Conservation (phyloP, 2,113 vertebrate species). For the Daboia siamensis region DNA sequence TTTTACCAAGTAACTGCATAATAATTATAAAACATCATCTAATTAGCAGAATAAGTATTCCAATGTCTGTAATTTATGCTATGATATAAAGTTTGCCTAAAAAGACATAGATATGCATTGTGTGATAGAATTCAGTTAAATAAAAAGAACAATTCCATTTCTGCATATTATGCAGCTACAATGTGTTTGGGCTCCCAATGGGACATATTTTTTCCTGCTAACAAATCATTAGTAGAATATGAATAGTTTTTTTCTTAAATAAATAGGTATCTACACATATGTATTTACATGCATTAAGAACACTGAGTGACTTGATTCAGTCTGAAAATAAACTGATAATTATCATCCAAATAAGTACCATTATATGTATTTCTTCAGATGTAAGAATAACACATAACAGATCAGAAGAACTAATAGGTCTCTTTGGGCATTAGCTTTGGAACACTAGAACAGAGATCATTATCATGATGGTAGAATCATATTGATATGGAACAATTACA, state of each 20-base stretch:
- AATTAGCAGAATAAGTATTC: neutral
- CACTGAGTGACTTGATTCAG: neutral
- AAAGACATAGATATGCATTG: neutral
- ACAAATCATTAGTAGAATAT: neutral
- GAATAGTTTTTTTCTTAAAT: neutral
- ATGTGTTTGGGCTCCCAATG: neutral
- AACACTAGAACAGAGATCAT: neutral
- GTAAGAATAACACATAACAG: neutral
- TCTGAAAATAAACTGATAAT: constrained; percentile 3
- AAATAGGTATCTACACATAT: neutral
- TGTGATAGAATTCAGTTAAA: neutral
- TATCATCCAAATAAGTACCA: neutral
- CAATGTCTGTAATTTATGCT: neutral
- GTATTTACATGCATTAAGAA: neutral
- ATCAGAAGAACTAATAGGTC: neutral
- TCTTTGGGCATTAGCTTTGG: neutral
- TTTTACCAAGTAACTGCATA: neutral
- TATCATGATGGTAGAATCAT: neutral
- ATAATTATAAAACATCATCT: neutral
- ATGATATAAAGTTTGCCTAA: neutral
- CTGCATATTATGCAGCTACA: neutral
- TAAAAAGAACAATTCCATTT: neutral
- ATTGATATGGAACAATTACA: neutral
- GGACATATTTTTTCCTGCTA: neutral
- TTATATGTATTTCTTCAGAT: constrained; percentile 9